Conservation (phyloP, 2,113 vertebrate genomes). For the Psilopogon haemacephalus region DNA sequence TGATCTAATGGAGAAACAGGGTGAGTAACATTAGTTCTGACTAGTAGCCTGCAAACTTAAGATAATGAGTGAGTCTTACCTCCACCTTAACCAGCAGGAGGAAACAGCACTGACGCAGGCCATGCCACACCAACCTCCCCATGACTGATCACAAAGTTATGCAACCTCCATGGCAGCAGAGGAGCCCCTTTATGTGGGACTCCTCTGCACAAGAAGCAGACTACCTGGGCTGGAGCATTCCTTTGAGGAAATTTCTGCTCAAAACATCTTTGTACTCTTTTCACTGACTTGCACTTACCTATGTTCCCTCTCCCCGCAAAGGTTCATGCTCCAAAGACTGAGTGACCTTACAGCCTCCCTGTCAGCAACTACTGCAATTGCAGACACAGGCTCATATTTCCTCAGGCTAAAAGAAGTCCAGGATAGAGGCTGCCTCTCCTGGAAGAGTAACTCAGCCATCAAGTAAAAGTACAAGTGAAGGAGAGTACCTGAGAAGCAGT, state of each 20-base stretch:
- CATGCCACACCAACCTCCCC: rapidly evolving
- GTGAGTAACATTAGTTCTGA: not conserved
- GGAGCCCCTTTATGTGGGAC: not conserved
- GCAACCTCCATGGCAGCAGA: not conserved
- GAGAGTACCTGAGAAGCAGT: rapidly evolving
- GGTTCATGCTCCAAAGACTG: not conserved
- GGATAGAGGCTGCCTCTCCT: not conserved
- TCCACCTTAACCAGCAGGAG: not conserved
- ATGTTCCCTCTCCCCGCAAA: not conserved
- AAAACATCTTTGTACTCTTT: not conserved
- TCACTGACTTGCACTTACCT: not conserved
- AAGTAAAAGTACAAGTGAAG: not conserved
- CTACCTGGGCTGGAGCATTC: not conserved
- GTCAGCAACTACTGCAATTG: not conserved
- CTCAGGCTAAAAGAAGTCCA: not conserved
- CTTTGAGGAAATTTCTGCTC: not conserved
- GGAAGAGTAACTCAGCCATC: not conserved
- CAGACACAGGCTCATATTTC: not conserved
- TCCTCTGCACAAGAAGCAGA: not conserved
- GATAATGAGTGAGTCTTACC: not conserved
- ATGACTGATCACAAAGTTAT: not conserved
- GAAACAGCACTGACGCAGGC: not conserved
- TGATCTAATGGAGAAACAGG: not conserved
- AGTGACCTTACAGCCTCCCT: not conserved
- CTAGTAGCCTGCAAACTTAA: not conserved